These are phyloP conservation scores for Buteo buteo DNA, from an alignment of 2,113 vertebrate genomes.

Conservation along the genomic window DNA sequence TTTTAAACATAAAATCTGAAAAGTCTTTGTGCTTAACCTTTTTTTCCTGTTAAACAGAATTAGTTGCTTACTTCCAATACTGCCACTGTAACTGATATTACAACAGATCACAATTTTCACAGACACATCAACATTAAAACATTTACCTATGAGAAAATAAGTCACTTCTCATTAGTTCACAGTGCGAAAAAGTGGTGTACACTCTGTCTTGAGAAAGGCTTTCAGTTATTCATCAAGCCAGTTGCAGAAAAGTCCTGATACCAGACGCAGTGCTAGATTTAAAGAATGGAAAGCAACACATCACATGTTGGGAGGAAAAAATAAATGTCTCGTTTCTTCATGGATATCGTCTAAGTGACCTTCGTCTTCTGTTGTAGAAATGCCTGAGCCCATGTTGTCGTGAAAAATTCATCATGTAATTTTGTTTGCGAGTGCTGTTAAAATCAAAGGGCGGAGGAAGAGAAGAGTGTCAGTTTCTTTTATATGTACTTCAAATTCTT, in stretches of 20 bases:
- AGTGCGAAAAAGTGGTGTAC: conserved; percentile 79
- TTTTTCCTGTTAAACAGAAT: conserved; percentile 73
- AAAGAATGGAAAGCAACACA: conserved; percentile 72
- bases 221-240: conserved; percentile 69
- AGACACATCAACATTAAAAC: conserved; percentile 79
- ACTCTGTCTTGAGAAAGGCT: conserved; percentile 73
- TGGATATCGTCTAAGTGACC: conserved; percentile 88
- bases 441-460: conserved; percentile 59
- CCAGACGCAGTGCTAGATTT: conserved; percentile 69
- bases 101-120: conserved; percentile 81
- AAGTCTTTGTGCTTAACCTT: conserved; percentile 77
- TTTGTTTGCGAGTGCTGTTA: conserved; percentile 97
- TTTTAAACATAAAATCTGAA: conserved; percentile 74
- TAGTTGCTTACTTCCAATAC: conserved; percentile 79
- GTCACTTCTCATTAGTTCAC: conserved; percentile 84
- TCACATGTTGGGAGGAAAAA: conserved; percentile 70
- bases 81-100: conserved; percentile 81
- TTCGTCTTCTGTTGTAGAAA: conserved; percentile 97
- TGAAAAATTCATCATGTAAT: conserved; percentile 99
- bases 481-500: not conserved
- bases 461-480: conserved; percentile 58
- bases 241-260: conserved; percentile 73
- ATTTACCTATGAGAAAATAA: conserved; percentile 81
- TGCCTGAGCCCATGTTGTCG: conserved; percentile 94
- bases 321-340: conserved; percentile 77